Base-by-base conservation (phyloP, 1,140 invertebrate genomes). In the Geopemphigus sp. region DNA sequence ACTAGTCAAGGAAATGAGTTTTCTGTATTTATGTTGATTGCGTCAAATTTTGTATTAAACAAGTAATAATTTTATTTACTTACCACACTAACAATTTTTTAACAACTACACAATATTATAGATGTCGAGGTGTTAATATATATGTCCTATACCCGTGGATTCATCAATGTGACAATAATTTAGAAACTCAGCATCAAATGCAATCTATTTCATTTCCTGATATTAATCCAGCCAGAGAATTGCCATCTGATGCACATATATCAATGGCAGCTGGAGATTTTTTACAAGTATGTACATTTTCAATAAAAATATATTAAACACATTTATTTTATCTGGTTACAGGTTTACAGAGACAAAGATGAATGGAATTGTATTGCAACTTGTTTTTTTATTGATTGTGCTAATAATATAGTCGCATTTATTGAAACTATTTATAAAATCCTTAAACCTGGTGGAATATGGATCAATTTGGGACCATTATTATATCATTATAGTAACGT, bases 321-420 rank as follows among this genome's bases (percentile, higher is more conserved):
- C 19, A 39, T 1, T 32, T 64, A 24, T 17, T 63, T 80, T 32
- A 39, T 32, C 57, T 57, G 17, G 29, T 85, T 81, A 83, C 83
- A 93, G 90, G 91, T 95, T 24, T 95, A 95, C 84, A 91, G 88
- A 66, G 89, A 90, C 50, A 85, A 88, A 1, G 89, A 93, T 82
- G 87, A 91, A 53, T 99, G 95, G 93, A 91, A 98, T 84, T 97
- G 95, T 85, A 91, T 99, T 2, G 94, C 94, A 0, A 97, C 97
- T 0, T 98, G 97, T 83, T 99, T 99, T 86, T 99, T 99, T 85
- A 95, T 99, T 80, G 98, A 99, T 85, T 99, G 98, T 84, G 97
- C 97, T 19, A 93, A 94, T 76, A 99, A 99, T 86, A 92, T 99
- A 8, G 92, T 98, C 39, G 91, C 93, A 81, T 98, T 98, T 84